Conservation (phyloP, 1,140 invertebrate species). For the Coenobita brevimanus region DNA sequence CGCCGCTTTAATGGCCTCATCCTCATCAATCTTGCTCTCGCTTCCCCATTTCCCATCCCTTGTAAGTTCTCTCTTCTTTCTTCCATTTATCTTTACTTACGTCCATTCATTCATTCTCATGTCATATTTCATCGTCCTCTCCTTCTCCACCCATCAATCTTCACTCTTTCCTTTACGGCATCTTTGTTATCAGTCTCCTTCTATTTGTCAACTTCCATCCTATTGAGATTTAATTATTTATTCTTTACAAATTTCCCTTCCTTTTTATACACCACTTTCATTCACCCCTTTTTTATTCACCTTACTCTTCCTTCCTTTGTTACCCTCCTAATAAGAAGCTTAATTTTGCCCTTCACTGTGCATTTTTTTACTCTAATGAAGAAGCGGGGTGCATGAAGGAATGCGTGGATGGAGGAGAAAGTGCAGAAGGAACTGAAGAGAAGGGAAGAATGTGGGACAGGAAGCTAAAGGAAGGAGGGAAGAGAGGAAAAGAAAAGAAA, state of each 20-base stretch:
- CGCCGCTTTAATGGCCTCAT: not conserved
- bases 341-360: no score
- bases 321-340: not conserved
- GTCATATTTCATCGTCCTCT: not conserved
- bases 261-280: not conserved
- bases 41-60: not conserved
- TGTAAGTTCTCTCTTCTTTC: not conserved
- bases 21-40: not conserved
- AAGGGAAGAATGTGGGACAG: no score
- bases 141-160: not conserved
- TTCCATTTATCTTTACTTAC: not conserved
- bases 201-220: not conserved
- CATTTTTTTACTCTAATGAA: no score
- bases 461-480: no score
- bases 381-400: no score
- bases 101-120: not conserved
- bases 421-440: no score
- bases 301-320: not conserved
- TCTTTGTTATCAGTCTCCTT: not conserved
- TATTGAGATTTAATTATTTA: no score
- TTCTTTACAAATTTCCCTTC: no score
- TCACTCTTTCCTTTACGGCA: not conserved
- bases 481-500: no score
- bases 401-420: no score
- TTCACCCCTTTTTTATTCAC: not conserved